Evolutionary conservation across 2,888 invertebrate genomes (phyloP).

Genomic region (Acrobasis suavella): DNA sequence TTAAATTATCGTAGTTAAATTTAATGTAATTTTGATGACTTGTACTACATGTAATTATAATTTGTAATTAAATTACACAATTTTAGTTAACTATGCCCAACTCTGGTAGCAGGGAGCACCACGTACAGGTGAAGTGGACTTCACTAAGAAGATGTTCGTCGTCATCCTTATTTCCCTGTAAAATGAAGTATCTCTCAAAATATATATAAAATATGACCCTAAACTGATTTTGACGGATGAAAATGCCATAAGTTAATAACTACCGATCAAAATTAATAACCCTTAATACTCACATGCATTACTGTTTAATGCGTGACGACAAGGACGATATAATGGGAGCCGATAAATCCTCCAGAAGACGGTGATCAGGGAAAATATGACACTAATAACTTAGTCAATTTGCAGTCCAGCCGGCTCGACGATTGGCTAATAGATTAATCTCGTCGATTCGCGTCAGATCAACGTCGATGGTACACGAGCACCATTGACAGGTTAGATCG

Average conservation of each 20-base stretch:
- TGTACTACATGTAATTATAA: too few species aligned
- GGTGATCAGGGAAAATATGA: conserved; percentile 61
- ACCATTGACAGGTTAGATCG: conserved; percentile 43
- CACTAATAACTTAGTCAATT: conserved; percentile 66
- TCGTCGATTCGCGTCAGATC: conserved; percentile 55
- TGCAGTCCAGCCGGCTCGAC: conserved; percentile 51
- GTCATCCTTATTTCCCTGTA: too few species aligned
- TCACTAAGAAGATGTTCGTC: too few species aligned
- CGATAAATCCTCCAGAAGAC: conserved; percentile 49
- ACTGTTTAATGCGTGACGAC: background rate
- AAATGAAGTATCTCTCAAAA: too few species aligned
- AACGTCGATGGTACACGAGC: conserved; percentile 64
- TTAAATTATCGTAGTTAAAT: too few species aligned
- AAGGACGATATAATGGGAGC: conserved; percentile 41
- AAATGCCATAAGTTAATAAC: conserved; percentile 30
- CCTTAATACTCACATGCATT: conserved; percentile 35
- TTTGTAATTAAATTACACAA: too few species aligned
- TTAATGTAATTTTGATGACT: too few species aligned
- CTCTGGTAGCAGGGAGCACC: too few species aligned
- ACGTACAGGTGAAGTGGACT: too few species aligned
- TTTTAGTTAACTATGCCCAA: too few species aligned
- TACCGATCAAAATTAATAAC: conserved; percentile 30
- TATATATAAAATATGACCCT: too few species aligned
- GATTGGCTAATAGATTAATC: conserved; percentile 70
- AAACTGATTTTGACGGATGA: conserved; percentile 22